Percentiles rank a stretch among this genome's conserved stretches.
Conservation (phyloP, 2,113 vertebrate species). For the Indri indri region DNA sequence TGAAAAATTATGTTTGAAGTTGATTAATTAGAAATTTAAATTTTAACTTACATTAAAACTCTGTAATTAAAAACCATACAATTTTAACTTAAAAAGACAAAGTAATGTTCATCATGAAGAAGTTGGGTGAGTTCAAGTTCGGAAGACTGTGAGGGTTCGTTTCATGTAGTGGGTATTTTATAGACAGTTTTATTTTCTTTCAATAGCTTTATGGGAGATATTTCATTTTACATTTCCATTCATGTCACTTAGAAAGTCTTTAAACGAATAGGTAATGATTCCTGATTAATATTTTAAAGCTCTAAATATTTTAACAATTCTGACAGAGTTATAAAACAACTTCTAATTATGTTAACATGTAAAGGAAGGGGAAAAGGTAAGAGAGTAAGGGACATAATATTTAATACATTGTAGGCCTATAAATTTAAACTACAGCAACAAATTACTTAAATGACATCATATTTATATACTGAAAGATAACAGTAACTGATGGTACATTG, state of each 20-base stretch:
- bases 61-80: conserved; percentile 16
- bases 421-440: conserved; percentile 46
- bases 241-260: conserved; percentile 45
- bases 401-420: not conserved
- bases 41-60: conserved; percentile 55
- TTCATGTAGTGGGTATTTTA: conserved; percentile 59
- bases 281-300: conserved; percentile 73
- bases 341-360: conserved; percentile 59
- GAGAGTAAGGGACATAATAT: not conserved
- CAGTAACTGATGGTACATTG: not conserved
- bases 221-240: conserved; percentile 68
- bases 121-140: not conserved
- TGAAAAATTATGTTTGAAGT: conserved; percentile 7
- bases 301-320: conserved; percentile 74
- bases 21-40: conserved; percentile 30
- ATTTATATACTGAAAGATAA: conserved; percentile 17
- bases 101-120: not conserved
- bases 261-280: conserved; percentile 61
- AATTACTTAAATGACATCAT: not conserved
- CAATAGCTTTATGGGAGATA: conserved; percentile 46
- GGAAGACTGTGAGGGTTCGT: conserved; percentile 1
- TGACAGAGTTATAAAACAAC: conserved; percentile 68
- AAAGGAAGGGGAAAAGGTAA: conserved; percentile 44
- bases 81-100: conserved; percentile 21
- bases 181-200: conserved; percentile 72